A percentile compares a stretch with the other conserved stretches of the same genome.
phyloP scores from a whole-genome alignment of 2,888 invertebrate genomes.

The Galeruca laticollis region DNA sequence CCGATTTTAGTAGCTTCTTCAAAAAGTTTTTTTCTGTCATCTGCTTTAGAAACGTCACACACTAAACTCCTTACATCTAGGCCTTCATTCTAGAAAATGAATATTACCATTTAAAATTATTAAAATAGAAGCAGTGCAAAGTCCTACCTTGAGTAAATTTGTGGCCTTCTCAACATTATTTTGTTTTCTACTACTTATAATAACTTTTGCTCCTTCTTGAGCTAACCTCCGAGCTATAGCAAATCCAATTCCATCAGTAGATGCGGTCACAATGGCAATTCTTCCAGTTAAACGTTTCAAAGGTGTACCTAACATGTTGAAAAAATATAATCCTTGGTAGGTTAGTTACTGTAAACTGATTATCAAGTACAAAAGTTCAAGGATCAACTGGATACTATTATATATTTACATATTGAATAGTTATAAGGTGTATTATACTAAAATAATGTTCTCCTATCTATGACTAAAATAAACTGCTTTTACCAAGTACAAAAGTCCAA shows the following conservation, averaged over 20 bases:
- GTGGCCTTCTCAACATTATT: conserved; percentile 87
- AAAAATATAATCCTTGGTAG: not conserved
- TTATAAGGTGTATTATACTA: too few species aligned
- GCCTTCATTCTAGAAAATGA: conserved; percentile 16
- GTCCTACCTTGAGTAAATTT: conserved; percentile 67
- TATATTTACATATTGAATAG: too few species aligned
- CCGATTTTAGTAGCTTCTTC: conserved; percentile 79
- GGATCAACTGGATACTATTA: too few species aligned
- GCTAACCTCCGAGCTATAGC: conserved; percentile 90
- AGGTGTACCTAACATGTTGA: not conserved
- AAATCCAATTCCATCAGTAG: conserved; percentile 91
- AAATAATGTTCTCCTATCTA: too few species aligned
- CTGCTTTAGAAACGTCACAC: conserved; percentile 90
- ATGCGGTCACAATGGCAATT: conserved; percentile 91
- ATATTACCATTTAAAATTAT: not conserved
- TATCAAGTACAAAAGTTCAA: too few species aligned
- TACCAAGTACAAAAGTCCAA: too few species aligned
- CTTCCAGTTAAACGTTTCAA: conserved; percentile 70
- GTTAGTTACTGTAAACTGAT: too few species aligned
- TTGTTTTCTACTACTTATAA: conserved; percentile 92
- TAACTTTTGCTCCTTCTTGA: conserved; percentile 90
- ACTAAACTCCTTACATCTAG: conserved; percentile 61
- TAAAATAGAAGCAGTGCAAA: not conserved
- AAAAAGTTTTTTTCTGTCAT: conserved; percentile 81
- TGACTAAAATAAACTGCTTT: too few species aligned